phyloP scores from a whole-genome alignment of 2,797 vertebrate genomes.

The Taenioides sp. region DNA sequence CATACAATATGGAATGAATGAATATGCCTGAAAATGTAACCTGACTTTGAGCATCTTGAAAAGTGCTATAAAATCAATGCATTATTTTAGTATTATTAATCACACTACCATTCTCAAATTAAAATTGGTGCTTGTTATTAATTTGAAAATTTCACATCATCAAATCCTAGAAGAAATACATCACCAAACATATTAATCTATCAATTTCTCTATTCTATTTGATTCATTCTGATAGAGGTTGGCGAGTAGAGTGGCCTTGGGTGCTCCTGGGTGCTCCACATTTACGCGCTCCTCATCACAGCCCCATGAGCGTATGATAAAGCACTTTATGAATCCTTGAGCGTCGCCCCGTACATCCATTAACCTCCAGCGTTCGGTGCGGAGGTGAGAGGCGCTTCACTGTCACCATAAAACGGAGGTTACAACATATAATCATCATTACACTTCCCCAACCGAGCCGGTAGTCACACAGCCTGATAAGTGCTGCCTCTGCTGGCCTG shows the following conservation, averaged over 20 bases:
- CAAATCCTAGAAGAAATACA: neutral
- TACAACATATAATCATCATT: constrained; percentile 53
- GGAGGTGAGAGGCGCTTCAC: constrained; percentile 34
- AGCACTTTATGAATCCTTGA: constrained; percentile 28
- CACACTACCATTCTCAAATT: neutral
- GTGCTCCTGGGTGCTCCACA: neutral
- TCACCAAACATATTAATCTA: neutral
- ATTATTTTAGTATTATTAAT: too few relatives aligned
- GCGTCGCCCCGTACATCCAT: constrained; percentile 45
- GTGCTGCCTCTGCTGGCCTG: constrained; percentile 17
- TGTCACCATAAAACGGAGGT: constrained; percentile 48
- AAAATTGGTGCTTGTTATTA: neutral
- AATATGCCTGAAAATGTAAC: too few relatives aligned
- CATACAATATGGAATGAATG: too few relatives aligned
- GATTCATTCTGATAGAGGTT: neutral
- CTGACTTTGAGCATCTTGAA: too few relatives aligned
- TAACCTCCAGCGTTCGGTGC: constrained; percentile 39
- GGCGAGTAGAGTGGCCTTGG: neutral
- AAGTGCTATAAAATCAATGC: too few relatives aligned
- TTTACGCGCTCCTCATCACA: constrained; percentile 11
- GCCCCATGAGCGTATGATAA: constrained; percentile 17
- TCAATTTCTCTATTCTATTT: neutral
- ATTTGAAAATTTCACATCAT: neutral
- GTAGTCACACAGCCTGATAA: constrained; percentile 19
- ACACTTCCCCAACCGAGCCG: constrained; percentile 36